Percentiles rank a stretch among this genome's conserved stretches.
Evolutionary conservation across 1,140 invertebrate species (phyloP).

Genomic region (Leptinotarsa lineolata): DNA sequence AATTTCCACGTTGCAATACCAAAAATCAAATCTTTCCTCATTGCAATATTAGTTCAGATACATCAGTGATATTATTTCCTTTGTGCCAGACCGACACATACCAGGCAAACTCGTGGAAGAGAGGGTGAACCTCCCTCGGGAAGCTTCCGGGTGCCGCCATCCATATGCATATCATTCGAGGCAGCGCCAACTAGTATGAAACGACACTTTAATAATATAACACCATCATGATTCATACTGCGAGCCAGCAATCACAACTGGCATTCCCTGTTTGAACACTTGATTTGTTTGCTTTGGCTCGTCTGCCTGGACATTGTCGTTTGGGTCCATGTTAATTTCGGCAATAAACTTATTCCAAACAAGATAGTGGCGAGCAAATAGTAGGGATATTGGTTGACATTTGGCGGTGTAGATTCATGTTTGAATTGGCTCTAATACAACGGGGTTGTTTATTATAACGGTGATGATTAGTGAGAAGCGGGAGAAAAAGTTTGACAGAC

Average conservation of each 20-base stretch:
- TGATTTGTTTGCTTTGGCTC: slow-evolving; percentile 36
- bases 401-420: neutral
- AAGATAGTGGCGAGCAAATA: slow-evolving; percentile 16
- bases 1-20: too few species aligned
- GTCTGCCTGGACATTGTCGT: slow-evolving; percentile 11
- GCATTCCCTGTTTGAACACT: slow-evolving; percentile 34
- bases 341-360: slow-evolving; percentile 20
- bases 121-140: slow-evolving; percentile 9
- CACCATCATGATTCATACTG: slow-evolving; percentile 34
- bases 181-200: slow-evolving; percentile 17
- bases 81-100: neutral
- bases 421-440: slow-evolving; percentile 4
- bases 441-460: too few species aligned
- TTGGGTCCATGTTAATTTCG: slow-evolving; percentile 13
- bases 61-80: too few species aligned
- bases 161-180: slow-evolving; percentile 24
- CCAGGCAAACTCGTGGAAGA: neutral
- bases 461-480: too few species aligned
- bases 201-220: slow-evolving; percentile 31
- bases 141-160: neutral
- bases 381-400: slow-evolving; percentile 16
- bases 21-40: too few species aligned
- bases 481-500: too few species aligned
- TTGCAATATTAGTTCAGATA: too few species aligned
- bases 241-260: slow-evolving; percentile 31